These are phyloP conservation scores for Botrylloides violaceus DNA, from an alignment of 23 tunicate genomes.

Conservation along the genomic window DNA sequence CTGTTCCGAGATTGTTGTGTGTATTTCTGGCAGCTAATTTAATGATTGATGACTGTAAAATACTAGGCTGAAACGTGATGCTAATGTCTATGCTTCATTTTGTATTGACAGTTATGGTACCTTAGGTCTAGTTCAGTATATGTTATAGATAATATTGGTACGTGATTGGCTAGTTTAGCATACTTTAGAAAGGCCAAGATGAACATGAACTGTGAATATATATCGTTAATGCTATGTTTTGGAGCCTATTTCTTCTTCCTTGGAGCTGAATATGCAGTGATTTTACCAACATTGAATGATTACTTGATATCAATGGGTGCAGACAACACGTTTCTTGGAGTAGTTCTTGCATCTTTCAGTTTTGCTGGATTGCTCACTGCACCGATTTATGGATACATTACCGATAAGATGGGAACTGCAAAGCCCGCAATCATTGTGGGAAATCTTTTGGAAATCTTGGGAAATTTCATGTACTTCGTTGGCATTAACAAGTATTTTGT, in stretches of 20 bases:
- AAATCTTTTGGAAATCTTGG: constrained; percentile 62
- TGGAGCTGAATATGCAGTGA: constrained; percentile 91
- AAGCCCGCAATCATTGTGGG: constrained; percentile 41
- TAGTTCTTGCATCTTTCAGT: constrained; percentile 73
- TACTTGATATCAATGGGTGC: constrained; percentile 37
- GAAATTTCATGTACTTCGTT: constrained; percentile 23
- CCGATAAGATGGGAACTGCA: constrained; percentile 58
- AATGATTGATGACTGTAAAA: too few relatives aligned
- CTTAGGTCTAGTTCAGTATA: too few relatives aligned
- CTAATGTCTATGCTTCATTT: too few relatives aligned
- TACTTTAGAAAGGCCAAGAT: too few relatives aligned
- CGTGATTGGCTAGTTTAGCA: too few relatives aligned
- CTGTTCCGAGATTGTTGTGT: too few relatives aligned
- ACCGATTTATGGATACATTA: constrained; percentile 68
- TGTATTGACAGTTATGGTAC: too few relatives aligned
- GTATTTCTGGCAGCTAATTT: too few relatives aligned
- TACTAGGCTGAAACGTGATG: too few relatives aligned
- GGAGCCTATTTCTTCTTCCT: constrained; percentile 49
- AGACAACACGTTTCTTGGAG: constrained; percentile 52
- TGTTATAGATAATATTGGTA: too few relatives aligned
- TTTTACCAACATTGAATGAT: constrained; percentile 61
- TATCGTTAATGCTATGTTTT: neutral
- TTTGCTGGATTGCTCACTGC: constrained; percentile 76
- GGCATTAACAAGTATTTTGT: constrained; percentile 15
- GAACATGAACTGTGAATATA: neutral